phyloP scores from a whole-genome alignment of 2,113 vertebrate species.

The Balaeniceps rex region DNA sequence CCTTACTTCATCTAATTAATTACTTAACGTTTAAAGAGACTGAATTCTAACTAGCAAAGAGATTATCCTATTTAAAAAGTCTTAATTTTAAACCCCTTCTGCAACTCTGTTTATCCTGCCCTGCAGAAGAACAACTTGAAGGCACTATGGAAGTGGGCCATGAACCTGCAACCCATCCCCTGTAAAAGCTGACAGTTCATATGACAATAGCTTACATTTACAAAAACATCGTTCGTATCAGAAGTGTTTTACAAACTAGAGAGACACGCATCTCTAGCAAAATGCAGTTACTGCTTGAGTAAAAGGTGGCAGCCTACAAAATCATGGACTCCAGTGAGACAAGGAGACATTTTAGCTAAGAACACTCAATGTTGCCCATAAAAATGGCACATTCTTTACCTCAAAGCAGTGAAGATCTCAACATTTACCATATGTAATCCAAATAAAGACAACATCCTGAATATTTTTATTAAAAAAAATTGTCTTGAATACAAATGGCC shows the following conservation, averaged over 20 bases:
- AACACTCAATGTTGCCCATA: background rate
- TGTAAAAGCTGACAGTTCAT: background rate
- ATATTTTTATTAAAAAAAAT: constrained; percentile 44
- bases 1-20: background rate
- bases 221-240: background rate
- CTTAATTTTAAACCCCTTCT: background rate
- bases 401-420: background rate
- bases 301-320: background rate
- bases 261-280: background rate
- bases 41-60: background rate
- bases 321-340: background rate
- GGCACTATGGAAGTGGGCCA: background rate
- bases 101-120: background rate
- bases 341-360: background rate
- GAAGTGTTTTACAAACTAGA: background rate
- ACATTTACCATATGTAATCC: background rate
- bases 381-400: constrained; percentile 9
- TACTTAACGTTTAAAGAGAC: background rate
- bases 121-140: background rate
- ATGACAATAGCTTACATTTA: background rate
- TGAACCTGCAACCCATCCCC: background rate
- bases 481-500: background rate
- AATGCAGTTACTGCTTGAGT: background rate
- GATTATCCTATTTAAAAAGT: background rate
- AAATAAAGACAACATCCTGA: constrained; percentile 7